A percentile compares a stretch with the other conserved stretches of the same genome.
Evolutionary conservation across 2,888 invertebrate species (phyloP).

Genomic region (Phaedon cochleariae): DNA sequence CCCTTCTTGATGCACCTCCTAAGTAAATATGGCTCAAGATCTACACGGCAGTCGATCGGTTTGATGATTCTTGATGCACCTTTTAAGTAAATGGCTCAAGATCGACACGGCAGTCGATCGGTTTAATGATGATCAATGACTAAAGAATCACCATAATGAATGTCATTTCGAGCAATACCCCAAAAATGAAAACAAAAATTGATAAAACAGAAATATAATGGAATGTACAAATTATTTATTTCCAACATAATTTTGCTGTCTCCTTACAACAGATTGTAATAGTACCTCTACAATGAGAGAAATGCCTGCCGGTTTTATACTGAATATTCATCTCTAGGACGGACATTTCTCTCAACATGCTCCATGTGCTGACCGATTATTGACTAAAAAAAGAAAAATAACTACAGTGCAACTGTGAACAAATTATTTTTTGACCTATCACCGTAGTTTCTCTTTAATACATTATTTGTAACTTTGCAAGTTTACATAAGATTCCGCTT

Average conservation of each 20-base stretch:
- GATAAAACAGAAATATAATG: conserved; percentile 70
- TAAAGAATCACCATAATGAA: too few relatives aligned
- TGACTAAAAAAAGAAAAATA: conserved; percentile 38
- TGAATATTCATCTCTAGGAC: conserved; percentile 13
- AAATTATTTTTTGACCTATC: conserved; percentile 6
- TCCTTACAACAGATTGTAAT: conserved; percentile 60
- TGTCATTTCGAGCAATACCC: too few relatives aligned
- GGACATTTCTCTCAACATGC: conserved; percentile 31
- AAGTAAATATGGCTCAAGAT: too few relatives aligned
- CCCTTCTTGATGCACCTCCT: too few relatives aligned
- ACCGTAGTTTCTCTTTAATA: too few relatives aligned
- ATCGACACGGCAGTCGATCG: too few relatives aligned
- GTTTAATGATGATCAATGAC: too few relatives aligned
- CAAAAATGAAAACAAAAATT: conserved; percentile 63
- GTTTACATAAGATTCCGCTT: neutral
- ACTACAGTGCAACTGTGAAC: conserved; percentile 28
- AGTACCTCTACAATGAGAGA: conserved; percentile 48
- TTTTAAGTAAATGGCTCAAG: too few relatives aligned
- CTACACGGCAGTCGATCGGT: too few relatives aligned
- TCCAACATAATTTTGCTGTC: conserved; percentile 69
- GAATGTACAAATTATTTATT: conserved; percentile 82
- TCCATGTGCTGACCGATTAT: conserved; percentile 39
- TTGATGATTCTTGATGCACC: too few relatives aligned
- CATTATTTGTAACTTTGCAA: too few relatives aligned
- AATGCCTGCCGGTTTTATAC: conserved; percentile 27